Percentiles rank a stretch among this genome's conserved stretches.
phyloP scores from a whole-genome alignment of 1,140 invertebrate species.

The Caenorhabditis inopinata region DNA sequence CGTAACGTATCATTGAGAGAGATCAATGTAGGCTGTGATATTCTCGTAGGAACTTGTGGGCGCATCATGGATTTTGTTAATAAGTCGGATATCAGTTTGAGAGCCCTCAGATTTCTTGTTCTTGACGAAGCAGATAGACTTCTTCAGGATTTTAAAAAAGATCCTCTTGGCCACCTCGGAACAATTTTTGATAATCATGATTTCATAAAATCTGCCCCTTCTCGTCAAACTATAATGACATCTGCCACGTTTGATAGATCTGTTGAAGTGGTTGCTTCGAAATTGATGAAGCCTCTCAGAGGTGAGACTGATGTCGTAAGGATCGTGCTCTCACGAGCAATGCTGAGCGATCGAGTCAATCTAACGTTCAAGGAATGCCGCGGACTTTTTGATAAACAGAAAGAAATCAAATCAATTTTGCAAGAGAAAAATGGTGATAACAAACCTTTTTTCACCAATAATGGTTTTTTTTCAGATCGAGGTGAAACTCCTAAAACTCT shows the following conservation, averaged over 20 bases:
- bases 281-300: not conserved
- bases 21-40: not conserved
- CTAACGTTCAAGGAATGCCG: not conserved
- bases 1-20: not conserved
- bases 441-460: not conserved
- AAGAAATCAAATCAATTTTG: not conserved
- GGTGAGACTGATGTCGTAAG: not conserved
- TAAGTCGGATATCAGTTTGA: not conserved
- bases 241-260: not conserved
- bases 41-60: not conserved
- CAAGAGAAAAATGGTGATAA: not conserved
- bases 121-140: conserved; percentile 23
- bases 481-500: not conserved
- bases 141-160: not conserved
- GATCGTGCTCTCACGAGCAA: not conserved
- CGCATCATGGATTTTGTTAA: not conserved
- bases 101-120: not conserved
- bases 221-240: not conserved
- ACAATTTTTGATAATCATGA: not conserved
- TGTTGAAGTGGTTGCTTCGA: not conserved
- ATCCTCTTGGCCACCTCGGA: not conserved
- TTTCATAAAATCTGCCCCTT: not conserved
- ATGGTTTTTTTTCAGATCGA: not conserved
- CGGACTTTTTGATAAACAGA: not conserved
- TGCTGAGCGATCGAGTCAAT: not conserved